These are phyloP conservation scores for Pelodiscus sinensis DNA, from an alignment of 2,113 vertebrate genomes.

Conservation along the genomic window DNA sequence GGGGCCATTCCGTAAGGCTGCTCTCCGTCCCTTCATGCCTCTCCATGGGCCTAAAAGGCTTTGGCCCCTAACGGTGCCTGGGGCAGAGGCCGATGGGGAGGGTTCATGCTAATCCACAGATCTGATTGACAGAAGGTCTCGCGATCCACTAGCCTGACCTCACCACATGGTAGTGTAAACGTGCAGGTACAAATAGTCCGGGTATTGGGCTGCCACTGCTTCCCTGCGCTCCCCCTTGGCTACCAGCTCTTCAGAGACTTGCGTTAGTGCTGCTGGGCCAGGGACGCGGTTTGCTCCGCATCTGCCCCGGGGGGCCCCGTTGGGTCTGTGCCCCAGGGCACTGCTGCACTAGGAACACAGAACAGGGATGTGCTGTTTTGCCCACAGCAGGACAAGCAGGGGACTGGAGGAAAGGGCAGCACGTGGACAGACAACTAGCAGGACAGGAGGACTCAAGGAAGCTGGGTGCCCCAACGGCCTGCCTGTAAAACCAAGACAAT, in stretches of 20 bases:
- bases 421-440: neutral
- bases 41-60: neutral
- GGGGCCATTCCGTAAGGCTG: neutral
- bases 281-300: neutral
- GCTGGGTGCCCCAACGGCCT: neutral
- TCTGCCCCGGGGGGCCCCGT: neutral
- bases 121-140: neutral
- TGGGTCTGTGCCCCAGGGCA: neutral
- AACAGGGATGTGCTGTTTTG: neutral
- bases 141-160: neutral
- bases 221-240: neutral
- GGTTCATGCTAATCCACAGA: neutral
- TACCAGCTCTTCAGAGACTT: neutral
- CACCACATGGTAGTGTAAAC: neutral
- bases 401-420: neutral
- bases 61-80: neutral
- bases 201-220: neutral
- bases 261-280: neutral
- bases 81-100: neutral
- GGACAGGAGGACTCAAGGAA: neutral
- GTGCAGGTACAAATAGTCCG: neutral
- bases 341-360: neutral
- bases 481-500: neutral
- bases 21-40: neutral
- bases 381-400: neutral